Evolutionary conservation across 2,888 invertebrate species (phyloP).

Genomic region (Diarsia brunnea): DNA sequence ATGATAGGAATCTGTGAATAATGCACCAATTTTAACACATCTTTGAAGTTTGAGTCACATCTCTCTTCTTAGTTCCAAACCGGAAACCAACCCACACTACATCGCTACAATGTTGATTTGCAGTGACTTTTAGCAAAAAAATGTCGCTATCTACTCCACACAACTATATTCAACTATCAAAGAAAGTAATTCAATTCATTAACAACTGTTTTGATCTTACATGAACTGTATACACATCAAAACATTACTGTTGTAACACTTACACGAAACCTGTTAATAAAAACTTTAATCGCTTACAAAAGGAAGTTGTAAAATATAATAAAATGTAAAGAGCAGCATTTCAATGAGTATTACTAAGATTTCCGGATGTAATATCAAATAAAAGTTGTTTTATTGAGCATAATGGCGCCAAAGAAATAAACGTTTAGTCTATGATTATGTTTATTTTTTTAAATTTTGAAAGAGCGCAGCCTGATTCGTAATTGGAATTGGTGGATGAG

Average conservation of each 20-base stretch:
- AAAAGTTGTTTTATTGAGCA: constrained; percentile 66
- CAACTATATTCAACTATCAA: constrained; percentile 23
- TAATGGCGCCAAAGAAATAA: constrained; percentile 66
- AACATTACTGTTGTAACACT: constrained; percentile 60
- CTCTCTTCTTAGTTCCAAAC: not conserved
- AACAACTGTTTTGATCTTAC: constrained; percentile 46
- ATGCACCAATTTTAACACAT: constrained; percentile 26
- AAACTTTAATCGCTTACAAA: constrained; percentile 56
- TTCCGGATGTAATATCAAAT: constrained; percentile 64
- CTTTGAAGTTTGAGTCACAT: constrained; percentile 42
- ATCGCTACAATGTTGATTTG: constrained; percentile 16
- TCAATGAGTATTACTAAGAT: constrained; percentile 62
- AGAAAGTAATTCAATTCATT: constrained; percentile 47
- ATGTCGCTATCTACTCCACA: constrained; percentile 17
- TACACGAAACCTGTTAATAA: constrained; percentile 56
- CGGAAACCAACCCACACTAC: constrained; percentile 45
- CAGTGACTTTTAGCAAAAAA: constrained; percentile 28
- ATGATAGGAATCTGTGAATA: constrained; percentile 11
- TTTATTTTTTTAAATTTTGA: constrained; percentile 57
- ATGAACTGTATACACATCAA: constrained; percentile 46
- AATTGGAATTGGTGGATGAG: constrained; percentile 43
- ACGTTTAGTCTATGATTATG: constrained; percentile 58
- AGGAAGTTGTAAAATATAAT: constrained; percentile 65
- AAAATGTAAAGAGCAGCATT: constrained; percentile 60
- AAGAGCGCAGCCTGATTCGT: constrained; percentile 37